phyloP scores from a whole-genome alignment of 2,888 invertebrate species.

The Physocephala rufipes region DNA sequence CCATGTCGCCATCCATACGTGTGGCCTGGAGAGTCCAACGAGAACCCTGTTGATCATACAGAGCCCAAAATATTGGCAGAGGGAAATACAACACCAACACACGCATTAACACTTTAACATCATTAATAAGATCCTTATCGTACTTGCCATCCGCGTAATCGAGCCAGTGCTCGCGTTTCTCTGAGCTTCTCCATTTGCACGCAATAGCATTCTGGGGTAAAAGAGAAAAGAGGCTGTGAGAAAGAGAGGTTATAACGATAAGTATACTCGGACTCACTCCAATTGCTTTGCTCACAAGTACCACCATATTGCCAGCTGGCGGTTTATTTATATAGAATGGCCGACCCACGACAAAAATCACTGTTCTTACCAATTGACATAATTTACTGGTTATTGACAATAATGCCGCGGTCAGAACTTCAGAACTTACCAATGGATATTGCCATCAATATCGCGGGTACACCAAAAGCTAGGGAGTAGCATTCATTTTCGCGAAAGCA shows the following conservation, averaged over 20 bases:
- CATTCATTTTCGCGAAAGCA: slow-evolving; percentile 76
- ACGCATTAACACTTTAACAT: slow-evolving; percentile 80
- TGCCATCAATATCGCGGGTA: slow-evolving; percentile 78
- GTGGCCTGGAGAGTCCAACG: slow-evolving; percentile 94
- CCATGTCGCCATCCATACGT: slow-evolving; percentile 84
- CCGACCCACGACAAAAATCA: slow-evolving; percentile 76
- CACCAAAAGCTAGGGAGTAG: slow-evolving; percentile 79
- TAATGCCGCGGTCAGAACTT: no score
- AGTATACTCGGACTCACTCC: slow-evolving; percentile 68
- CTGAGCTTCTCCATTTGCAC: slow-evolving; percentile 54
- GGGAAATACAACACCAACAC: slow-evolving; percentile 85
- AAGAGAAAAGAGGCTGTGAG: neutral
- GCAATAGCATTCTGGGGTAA: slow-evolving; percentile 67
- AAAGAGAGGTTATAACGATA: no score
- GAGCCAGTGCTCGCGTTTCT: slow-evolving; percentile 80
- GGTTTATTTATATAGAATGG: slow-evolving; percentile 72
- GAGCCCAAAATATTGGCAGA: slow-evolving; percentile 91
- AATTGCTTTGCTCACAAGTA: slow-evolving; percentile 73
- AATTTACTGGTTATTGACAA: no score
- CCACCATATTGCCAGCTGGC: slow-evolving; percentile 76
- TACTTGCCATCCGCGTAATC: slow-evolving; percentile 83
- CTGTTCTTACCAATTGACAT: slow-evolving; percentile 65
- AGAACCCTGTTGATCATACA: slow-evolving; percentile 93
- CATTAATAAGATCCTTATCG: slow-evolving; percentile 71
- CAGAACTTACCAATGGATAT: slow-evolving; percentile 71